Evolutionary conservation across 2,797 vertebrate genomes (phyloP), one percentile per base, ranked within the genome.

Genomic region (Pangasius sanitwongsei): DNA sequence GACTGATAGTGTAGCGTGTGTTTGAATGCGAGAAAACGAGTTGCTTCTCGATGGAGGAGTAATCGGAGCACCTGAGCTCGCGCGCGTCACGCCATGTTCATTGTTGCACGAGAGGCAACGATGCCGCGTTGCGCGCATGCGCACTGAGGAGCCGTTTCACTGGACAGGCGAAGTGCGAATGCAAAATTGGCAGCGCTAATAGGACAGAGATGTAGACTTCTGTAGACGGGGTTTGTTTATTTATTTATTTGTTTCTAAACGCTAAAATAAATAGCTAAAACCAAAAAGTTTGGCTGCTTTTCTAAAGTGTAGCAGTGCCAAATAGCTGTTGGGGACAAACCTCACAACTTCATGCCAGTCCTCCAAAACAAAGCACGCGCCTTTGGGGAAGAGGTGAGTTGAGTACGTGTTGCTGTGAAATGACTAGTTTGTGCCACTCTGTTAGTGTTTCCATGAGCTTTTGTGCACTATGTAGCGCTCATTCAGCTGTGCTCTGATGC

Each of bases 51-150:
- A 31, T 3, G 74, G 0, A 37, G 31, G 48, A 81, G 59, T 55
- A 72, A 37, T 6, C 41, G 41, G 65, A 88, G 77, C 87, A 92
- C 90, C 90, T 91, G 90, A 89, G 89, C 80, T 89, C 34, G 80
- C 78, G 89, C 31, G 89, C 91, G 91, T 92, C 91, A 91, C 87
- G 80, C 67, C 80, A 25, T 23, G 87, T 81, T 90, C 88, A 88
- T 82, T 65, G 86, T 86, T 70, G 77, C 55, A 67, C 85, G 34
- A 88, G 63, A 83, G 23, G 28, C 67, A 67, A 59, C 81, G 74
- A 28, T 59, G 81, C 81, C 12, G 57, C 37, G 83, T 85, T 89
- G 16, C 70, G 91, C 92, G 92, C 92, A 92, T 92, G 92, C 87
- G 89, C 91, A 63, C 44, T 65, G n/a, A 84, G 63, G 63, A 55